Evolutionary conservation across 2,113 vertebrate genomes (phyloP), one percentile per base, ranked within the genome.

Genomic region (Probosciger aterrimus): DNA sequence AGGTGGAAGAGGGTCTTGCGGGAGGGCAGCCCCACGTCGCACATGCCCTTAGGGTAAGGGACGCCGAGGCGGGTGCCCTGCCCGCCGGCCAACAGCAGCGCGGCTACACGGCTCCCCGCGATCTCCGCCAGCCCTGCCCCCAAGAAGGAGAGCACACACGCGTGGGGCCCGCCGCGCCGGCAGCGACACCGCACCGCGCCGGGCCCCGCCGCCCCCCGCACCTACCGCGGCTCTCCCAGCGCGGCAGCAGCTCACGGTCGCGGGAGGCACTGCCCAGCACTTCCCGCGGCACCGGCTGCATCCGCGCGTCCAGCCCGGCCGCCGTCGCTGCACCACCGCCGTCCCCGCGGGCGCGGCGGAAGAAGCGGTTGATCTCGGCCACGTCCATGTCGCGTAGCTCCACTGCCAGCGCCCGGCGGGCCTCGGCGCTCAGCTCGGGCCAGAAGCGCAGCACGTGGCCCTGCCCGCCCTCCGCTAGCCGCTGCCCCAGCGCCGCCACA

Each of bases 1-100:
- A 99, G 99, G 96, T 99, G 99, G 97, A 99, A 99, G 86, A 99
- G 99, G n/a, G 99, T 99, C 98, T 99, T 99, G 96, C 97, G 99
- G 55, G 99, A 99, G 5, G 98, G 99, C 94, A 99, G 97, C 49
- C 98, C 98, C n/a, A 99, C 99, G 76, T 99, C 98, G 79, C 99
- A 99, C 99, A 99, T 99, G 94, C 99, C 99, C 97, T 99, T 99
- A 49, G 99, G 99, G 96, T 99, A 99, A 10, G 98, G 95, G 82
- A 99, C 99, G 27, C 99, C 99, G 47, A 99, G 98, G 74, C 99
- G 98, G 57, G 99, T 99, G 14, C 99, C 99, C 95, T 99, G 99
- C 49, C 99, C 99, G 23, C 99, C 99, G 43, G 99, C 99, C 90
- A 99, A 94, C 60, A 99, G 98, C 73, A 99, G 97, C 57, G 69